Percentiles rank a stretch among this genome's conserved stretches.
Evolutionary conservation across 2,797 vertebrate species (phyloP).

Genomic region (Argyrosomus regius): DNA sequence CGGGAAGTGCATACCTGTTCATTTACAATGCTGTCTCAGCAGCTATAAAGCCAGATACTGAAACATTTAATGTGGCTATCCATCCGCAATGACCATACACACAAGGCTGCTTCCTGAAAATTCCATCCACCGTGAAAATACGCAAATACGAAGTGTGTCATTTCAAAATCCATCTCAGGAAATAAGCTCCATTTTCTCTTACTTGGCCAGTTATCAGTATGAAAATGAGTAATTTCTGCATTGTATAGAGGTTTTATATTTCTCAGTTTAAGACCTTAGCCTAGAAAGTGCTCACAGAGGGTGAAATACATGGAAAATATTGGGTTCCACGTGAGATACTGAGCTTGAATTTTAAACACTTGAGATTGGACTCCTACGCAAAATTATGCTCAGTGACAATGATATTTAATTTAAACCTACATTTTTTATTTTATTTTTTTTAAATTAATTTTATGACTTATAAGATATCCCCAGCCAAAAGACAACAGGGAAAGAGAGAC

Average conservation of each 20-base stretch:
- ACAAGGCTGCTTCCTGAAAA: conserved; percentile 31
- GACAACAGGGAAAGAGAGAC: not conserved
- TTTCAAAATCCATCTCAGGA: conserved; percentile 45
- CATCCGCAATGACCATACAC: conserved; percentile 36
- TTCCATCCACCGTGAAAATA: conserved; percentile 36
- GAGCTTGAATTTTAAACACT: not conserved
- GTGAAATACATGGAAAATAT: not conserved
- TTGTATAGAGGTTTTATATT: conserved; percentile 6
- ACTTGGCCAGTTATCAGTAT: conserved; percentile 6
- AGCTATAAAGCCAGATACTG: conserved; percentile 54
- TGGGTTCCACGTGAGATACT: not conserved
- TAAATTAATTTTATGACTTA: too few species aligned
- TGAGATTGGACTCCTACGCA: not conserved
- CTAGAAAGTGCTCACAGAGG: not conserved
- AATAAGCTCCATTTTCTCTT: conserved; percentile 34
- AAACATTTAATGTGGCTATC: conserved; percentile 47
- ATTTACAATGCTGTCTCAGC: conserved; percentile 60
- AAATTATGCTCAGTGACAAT: not conserved
- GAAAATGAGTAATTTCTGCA: conserved; percentile 24
- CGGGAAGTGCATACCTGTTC: conserved; percentile 27
- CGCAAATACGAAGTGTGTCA: conserved; percentile 43
- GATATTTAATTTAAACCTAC: not conserved
- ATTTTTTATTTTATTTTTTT: not conserved
- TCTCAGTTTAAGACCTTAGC: not conserved
- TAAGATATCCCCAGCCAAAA: too few species aligned